These are phyloP conservation scores for Neopelma chrysocephalum DNA, from an alignment of 2,797 vertebrate genomes.

Conservation along the genomic window DNA sequence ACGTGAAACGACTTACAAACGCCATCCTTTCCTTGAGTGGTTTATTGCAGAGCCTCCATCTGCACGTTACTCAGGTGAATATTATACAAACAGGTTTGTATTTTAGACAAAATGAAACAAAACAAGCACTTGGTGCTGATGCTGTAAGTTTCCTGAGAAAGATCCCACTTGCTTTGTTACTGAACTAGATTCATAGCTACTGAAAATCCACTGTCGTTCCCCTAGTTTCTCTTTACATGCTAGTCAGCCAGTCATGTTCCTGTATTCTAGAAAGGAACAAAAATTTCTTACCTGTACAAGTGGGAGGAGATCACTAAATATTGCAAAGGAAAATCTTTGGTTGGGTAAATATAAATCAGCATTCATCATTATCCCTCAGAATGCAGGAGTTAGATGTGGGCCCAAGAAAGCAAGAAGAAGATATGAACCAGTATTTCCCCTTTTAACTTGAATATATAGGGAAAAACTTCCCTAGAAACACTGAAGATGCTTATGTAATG, in stretches of 20 bases:
- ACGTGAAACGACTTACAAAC: conserved; percentile 59
- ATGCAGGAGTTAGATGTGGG: background rate
- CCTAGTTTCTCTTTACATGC: background rate
- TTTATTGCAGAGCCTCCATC: background rate
- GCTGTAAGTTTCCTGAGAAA: background rate
- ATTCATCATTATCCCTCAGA: background rate
- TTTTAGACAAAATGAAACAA: background rate
- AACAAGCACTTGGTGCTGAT: background rate
- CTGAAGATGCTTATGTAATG: background rate
- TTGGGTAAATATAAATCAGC: background rate
- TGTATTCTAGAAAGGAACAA: background rate
- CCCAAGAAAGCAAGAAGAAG: background rate
- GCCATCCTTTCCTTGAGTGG: conserved; percentile 78
- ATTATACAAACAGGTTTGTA: background rate
- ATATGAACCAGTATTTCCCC: background rate
- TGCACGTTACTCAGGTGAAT: conserved; percentile 33
- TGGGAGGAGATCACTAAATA: background rate
- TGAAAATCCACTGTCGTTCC: background rate
- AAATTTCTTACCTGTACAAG: background rate
- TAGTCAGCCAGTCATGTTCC: background rate
- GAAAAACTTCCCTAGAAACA: background rate
- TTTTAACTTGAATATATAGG: background rate
- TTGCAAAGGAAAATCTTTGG: background rate
- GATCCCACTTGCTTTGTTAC: background rate
- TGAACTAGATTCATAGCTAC: background rate